Percentiles rank a stretch among this genome's conserved stretches.
Evolutionary conservation across 2,797 vertebrate species (phyloP).

Genomic region (Gymnoscopelus braueri): DNA sequence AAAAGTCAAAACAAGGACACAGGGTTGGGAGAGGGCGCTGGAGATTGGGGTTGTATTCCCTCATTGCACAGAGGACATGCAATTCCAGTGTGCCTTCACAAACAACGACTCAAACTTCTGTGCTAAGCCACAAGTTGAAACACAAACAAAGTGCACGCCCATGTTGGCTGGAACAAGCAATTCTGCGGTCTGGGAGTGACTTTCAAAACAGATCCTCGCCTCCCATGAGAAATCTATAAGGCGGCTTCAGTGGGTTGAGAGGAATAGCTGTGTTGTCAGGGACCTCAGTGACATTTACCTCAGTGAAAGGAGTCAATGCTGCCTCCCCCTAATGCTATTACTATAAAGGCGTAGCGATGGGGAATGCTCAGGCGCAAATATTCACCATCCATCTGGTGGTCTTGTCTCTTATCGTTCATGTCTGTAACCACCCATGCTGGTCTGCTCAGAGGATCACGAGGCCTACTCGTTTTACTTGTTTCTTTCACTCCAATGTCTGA

Average conservation of each 20-base stretch:
- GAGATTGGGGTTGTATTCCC: background rate
- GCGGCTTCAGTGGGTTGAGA: conserved; percentile 55
- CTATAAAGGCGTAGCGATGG: conserved; percentile 57
- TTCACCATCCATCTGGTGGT: conserved; percentile 36
- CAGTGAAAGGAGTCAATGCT: conserved; percentile 30
- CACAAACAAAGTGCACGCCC: conserved; percentile 35
- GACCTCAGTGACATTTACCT: conserved; percentile 74
- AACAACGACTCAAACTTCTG: conserved; percentile 27
- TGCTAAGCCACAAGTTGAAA: conserved; percentile 31
- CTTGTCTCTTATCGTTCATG: conserved; percentile 51
- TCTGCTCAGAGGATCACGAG: conserved; percentile 1
- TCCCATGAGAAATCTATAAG: conserved; percentile 48
- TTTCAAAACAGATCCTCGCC: conserved; percentile 60
- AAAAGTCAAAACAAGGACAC: conserved; percentile 21
- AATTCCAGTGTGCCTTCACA: conserved; percentile 6
- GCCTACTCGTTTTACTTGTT: too few species aligned
- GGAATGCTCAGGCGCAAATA: conserved; percentile 60
- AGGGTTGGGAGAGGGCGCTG: background rate
- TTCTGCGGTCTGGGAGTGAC: conserved; percentile 47
- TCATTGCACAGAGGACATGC: conserved; percentile 12
- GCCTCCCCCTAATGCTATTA: conserved; percentile 40
- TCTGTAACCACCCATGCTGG: conserved; percentile 33
- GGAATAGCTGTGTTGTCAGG: conserved; percentile 43
- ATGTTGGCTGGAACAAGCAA: conserved; percentile 27
- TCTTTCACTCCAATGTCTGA: conserved; percentile 2